phyloP scores from a whole-genome alignment of 1,140 invertebrate species.

The Calliphora vicina region DNA sequence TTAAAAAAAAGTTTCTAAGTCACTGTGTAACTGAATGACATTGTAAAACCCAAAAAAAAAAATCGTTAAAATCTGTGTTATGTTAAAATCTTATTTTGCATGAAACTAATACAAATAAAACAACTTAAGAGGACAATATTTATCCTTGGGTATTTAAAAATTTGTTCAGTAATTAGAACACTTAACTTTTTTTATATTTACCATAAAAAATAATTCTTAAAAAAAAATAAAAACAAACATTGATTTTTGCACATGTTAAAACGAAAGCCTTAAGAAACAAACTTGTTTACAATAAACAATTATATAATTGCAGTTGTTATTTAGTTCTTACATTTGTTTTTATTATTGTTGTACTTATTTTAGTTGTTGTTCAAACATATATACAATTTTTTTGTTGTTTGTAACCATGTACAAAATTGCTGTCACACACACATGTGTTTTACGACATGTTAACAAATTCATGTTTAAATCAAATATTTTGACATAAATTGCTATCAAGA shows the following conservation, averaged over 20 bases:
- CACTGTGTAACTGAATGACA: too few relatives aligned
- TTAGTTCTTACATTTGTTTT: not conserved
- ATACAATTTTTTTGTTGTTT: not conserved
- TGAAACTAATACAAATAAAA: too few relatives aligned
- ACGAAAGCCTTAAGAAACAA: not conserved
- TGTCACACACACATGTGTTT: slow-evolving; percentile 10
- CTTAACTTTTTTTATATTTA: too few relatives aligned
- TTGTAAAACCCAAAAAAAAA: too few relatives aligned
- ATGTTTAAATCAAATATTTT: slow-evolving; percentile 17
- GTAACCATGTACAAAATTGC: not conserved
- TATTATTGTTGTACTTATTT: not conserved
- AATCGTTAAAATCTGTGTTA: too few relatives aligned
- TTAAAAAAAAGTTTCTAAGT: too few relatives aligned
- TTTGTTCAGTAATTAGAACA: too few relatives aligned
- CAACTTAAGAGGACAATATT: too few relatives aligned
- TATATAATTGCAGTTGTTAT: not conserved
- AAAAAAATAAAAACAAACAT: too few relatives aligned
- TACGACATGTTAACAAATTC: slow-evolving; percentile 16
- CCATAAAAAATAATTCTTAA: too few relatives aligned
- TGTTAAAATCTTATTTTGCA: too few relatives aligned
- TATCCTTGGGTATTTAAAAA: too few relatives aligned
- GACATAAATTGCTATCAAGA: slow-evolving; percentile 13
- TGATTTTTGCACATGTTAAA: not conserved
- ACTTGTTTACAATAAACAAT: not conserved
- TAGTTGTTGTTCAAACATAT: not conserved